Evolutionary conservation across 2,888 invertebrate species (phyloP), one percentile per base, ranked within the genome.

Genomic region (Agriopis leucophaearia): DNA sequence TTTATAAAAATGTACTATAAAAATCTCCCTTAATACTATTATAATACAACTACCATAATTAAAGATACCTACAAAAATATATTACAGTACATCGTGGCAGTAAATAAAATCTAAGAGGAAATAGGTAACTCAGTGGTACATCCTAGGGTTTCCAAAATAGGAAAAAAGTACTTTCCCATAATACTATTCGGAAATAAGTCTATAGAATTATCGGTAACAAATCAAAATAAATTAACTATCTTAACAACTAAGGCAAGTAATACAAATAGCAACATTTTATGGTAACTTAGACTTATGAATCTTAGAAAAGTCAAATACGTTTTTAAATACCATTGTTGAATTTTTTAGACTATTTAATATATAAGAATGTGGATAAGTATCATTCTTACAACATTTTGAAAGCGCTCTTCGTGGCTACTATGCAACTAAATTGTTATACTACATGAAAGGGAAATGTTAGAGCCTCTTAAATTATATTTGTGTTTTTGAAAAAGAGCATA

Each of bases 71-170:
- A 88, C 75, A 81, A 81, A 72, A 68, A 81, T 86, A 88, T 84
- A 80, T 86, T 89, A 89, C 88, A 87, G 75, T 81, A 79, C 81
- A 77, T 82, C 70, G 83, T 89, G 89, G 88, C 89, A 89, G 84
- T 85, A 69, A 48, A 18, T 63, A 50, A 59, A 58, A 55, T 56
- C 64, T 68, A 64, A 52, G 38, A 38, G 57, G 63, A 78, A 81
- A 76, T 89, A 90, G 90, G 89, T 90, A 90, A 90, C 90, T 89
- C 85, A 81, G 74, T 38, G 7, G 47, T 58, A 47, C 47, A 38
- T 58, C 73, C 65, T 65, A 77, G 15, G 68, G 66, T 72, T 68
- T 74, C 71, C 79, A 78, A 69, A 73, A 78, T 75, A 81, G 79
- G 76, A 77, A 80, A 79, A 54, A 36, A 48, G 10, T 27, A 27